These are phyloP conservation scores for Agriopis aurantiaria DNA, from an alignment of 2,888 invertebrate genomes.

Conservation along the genomic window DNA sequence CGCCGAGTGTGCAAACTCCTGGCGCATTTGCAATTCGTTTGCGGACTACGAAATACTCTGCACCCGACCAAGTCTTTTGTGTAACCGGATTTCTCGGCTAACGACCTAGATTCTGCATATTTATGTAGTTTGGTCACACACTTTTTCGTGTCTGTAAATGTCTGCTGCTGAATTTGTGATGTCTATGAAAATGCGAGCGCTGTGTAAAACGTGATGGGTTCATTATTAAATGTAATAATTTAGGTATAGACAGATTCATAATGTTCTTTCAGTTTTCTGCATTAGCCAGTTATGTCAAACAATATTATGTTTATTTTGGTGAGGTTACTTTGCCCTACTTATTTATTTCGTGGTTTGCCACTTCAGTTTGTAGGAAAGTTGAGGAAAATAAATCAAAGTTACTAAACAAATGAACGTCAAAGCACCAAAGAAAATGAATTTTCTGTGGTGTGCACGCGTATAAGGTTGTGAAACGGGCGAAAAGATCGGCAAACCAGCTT, in stretches of 20 bases:
- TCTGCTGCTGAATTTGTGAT: constrained; percentile 46
- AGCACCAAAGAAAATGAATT: not conserved
- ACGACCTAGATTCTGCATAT: constrained; percentile 76
- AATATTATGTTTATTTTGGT: not conserved
- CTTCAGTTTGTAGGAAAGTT: not conserved
- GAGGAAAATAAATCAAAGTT: not conserved
- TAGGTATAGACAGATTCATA: not conserved
- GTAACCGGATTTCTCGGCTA: constrained; percentile 77
- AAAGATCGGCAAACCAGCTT: constrained; percentile 49
- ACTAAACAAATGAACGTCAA: not conserved
- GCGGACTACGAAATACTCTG: constrained; percentile 73
- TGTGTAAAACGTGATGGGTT: constrained; percentile 12
- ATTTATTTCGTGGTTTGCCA: not conserved
- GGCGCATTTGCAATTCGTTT: constrained; percentile 77
- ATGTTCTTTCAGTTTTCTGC: not conserved
- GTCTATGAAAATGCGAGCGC: constrained; percentile 24
- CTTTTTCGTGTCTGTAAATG: constrained; percentile 60
- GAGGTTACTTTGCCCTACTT: not conserved
- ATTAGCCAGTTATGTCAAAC: not conserved
- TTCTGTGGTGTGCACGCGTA: not conserved
- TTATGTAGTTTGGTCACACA: constrained; percentile 72
- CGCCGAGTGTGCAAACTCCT: constrained; percentile 70
- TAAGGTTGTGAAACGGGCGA: constrained; percentile 7
- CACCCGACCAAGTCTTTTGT: constrained; percentile 74
- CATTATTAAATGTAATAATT: constrained; percentile 15